Base-by-base conservation (phyloP, 2,113 vertebrate genomes). In the Bostrychus sinensis region DNA sequence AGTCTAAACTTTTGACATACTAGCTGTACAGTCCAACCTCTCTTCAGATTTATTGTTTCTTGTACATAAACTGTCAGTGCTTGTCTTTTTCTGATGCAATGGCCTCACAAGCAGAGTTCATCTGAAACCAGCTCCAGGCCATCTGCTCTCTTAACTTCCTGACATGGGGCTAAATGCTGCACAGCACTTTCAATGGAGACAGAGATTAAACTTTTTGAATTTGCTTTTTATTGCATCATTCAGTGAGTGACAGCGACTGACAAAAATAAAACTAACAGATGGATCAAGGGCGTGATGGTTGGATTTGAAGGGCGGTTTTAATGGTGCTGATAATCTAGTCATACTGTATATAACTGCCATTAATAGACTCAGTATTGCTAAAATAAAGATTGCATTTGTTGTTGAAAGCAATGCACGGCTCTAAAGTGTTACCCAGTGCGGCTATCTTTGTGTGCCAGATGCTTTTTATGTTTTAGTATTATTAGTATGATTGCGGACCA, bases 121-220 rank as follows among this genome's bases (percentile, higher is more conserved):
- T 68, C 36, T 67, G 37, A 42, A 67, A 37, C 57, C 61, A 74
- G 72, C 50, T 26, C 57, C 19, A 20, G 38, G 6, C 82, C 82
- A 84, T 80, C 80, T 86, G 82, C 61, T 81, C 55, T 59, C 36
- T 64, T 43, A 60, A 54, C 62, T 58, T 62, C 19, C 46, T 53
- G 68, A 64, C 56, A 58, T 30, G 41, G 48, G 63, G 64, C 58
- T 25, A 59, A 70, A 72, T 8, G 32, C 46, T 62, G 20, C 54
- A 64, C 45, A 41, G 28, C n/a, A 54, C 45, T 72, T 74, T 62
- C n/a, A 3, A 64, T 66, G 20, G 23, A 55, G 59, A 61, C 50
- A 36, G 1, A 65, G 75, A 77, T 82, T 67, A 81, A 72, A 64
- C 57, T 67, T 62, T 73, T 45, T 62, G 23, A 60, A 25, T 68